phyloP scores from a whole-genome alignment of 2,888 invertebrate genomes.

The Linyphia triangularis region DNA sequence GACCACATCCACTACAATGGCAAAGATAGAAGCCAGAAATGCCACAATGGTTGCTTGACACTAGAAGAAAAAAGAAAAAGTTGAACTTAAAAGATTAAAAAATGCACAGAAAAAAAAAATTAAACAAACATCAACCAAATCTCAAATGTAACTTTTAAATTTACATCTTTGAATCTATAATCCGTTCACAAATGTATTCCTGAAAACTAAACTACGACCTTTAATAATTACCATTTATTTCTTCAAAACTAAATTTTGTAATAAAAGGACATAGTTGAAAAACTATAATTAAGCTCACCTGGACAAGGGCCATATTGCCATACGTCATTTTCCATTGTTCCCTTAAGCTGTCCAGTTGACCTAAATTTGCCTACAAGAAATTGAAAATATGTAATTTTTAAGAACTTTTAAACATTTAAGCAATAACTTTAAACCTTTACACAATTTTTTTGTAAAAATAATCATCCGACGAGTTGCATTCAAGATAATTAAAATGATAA shows the following conservation, averaged over 20 bases:
- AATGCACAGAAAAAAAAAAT: neutral
- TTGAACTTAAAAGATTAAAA: neutral
- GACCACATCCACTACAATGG: constrained; percentile 81
- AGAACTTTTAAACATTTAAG: too few species aligned
- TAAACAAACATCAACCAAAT: neutral
- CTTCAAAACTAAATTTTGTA: neutral
- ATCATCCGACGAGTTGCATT: too few species aligned
- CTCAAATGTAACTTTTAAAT: too few species aligned
- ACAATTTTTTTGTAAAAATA: too few species aligned
- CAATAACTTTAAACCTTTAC: neutral
- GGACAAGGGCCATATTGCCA: constrained; percentile 82
- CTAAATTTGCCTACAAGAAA: constrained; percentile 81
- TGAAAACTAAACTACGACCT: too few species aligned
- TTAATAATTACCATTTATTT: neutral
- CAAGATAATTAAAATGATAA: too few species aligned
- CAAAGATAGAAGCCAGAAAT: constrained; percentile 81
- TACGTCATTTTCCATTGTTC: constrained; percentile 80
- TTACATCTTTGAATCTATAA: too few species aligned
- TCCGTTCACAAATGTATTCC: too few species aligned
- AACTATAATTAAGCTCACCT: constrained; percentile 80
- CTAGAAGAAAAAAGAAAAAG: constrained; percentile 60
- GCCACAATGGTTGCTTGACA: constrained; percentile 81
- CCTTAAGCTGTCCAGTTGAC: constrained; percentile 80
- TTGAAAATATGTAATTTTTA: neutral
- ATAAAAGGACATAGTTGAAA: neutral